Evolutionary conservation across 2,888 invertebrate genomes (phyloP).

Genomic region (Cinara cedri): DNA sequence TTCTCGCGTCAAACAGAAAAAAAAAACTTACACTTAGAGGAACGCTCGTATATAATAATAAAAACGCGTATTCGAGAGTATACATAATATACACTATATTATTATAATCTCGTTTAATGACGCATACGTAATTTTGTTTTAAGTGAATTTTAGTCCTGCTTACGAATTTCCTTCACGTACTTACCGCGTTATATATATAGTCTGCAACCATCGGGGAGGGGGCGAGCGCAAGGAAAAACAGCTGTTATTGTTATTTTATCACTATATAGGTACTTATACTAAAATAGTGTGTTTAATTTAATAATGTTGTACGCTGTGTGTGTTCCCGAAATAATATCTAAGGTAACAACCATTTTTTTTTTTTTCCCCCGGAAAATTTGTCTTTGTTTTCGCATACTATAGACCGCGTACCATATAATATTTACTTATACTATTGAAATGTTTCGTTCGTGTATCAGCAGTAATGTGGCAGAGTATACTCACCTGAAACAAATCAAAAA

Average conservation of each 20-base stretch:
- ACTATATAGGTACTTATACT: no score
- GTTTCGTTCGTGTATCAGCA: no score
- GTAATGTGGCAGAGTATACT: constrained; percentile 5
- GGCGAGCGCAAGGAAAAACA: background rate
- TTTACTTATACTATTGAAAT: no score
- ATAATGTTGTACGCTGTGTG: background rate
- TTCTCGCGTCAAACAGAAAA: background rate
- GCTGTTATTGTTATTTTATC: constrained; percentile 44
- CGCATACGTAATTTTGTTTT: constrained; percentile 40
- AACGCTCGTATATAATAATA: background rate
- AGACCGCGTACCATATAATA: no score
- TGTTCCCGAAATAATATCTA: no score
- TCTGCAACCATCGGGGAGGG: no score
- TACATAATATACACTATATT: no score
- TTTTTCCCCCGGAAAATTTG: no score
- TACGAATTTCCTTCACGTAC: constrained; percentile 49
- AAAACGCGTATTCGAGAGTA: background rate
- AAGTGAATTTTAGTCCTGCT: constrained; percentile 32
- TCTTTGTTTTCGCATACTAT: no score
- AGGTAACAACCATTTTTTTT: no score
- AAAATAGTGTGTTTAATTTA: constrained; percentile 24
- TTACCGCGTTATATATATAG: background rate
- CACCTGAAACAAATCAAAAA: constrained; percentile 50
- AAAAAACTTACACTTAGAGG: background rate
- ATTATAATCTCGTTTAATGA: constrained; percentile 41